A percentile compares a stretch with the other conserved stretches of the same genome.
Conservation (phyloP, 2,888 invertebrate genomes). For the Agriotes lineatus region DNA sequence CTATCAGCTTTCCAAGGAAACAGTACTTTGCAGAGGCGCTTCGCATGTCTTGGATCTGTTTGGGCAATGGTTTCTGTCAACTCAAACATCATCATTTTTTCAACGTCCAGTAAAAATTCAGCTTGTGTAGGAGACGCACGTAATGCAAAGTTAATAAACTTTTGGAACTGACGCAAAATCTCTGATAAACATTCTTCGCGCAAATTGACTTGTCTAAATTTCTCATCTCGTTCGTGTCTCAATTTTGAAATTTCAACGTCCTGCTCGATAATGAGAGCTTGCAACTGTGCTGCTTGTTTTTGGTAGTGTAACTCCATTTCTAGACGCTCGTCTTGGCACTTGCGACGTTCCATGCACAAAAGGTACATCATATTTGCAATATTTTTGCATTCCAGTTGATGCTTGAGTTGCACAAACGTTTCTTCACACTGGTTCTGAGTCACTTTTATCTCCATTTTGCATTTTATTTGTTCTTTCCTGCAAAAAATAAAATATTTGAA, state of each 20-base stretch:
- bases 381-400: constrained; percentile 70
- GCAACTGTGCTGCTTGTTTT: constrained; percentile 52
- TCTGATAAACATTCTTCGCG: constrained; percentile 62
- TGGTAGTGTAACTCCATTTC: constrained; percentile 62
- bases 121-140: constrained; percentile 66
- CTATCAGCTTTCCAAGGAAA: constrained; percentile 47
- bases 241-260: constrained; percentile 51
- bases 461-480: constrained; percentile 55
- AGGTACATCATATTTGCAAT: constrained; percentile 72
- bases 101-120: constrained; percentile 64
- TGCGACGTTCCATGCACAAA: constrained; percentile 69
- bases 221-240: constrained; percentile 47
- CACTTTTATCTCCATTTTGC: constrained; percentile 51
- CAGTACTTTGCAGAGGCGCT: constrained; percentile 28
- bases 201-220: constrained; percentile 53
- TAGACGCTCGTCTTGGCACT: constrained; percentile 66
- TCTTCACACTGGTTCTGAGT: constrained; percentile 53
- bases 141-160: constrained; percentile 67
- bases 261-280: constrained; percentile 46
- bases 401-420: constrained; percentile 57
- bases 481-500: constrained; percentile 44
- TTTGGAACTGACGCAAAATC: constrained; percentile 66
- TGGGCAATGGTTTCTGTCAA: constrained; percentile 49
- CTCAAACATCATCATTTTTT: constrained; percentile 62
- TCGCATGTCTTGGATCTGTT: constrained; percentile 20